Percentiles rank a stretch among this genome's conserved stretches.
Evolutionary conservation across 2,113 vertebrate species (phyloP).

Genomic region (Theristicus caerulescens): DNA sequence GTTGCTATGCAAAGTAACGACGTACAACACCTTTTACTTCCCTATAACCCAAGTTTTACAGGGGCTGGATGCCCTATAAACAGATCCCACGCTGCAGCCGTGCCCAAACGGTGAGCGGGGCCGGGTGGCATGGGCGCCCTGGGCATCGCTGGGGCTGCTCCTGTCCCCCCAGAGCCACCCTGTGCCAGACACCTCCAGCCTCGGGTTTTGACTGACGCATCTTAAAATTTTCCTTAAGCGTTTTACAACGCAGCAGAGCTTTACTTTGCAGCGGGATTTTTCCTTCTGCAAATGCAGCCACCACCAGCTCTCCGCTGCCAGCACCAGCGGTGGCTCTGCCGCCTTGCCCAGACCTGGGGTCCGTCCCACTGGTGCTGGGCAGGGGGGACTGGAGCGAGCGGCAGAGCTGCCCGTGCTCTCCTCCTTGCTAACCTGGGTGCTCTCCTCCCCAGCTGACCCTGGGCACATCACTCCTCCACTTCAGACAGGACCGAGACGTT

Average conservation of each 20-base stretch:
- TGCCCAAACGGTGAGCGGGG: background rate
- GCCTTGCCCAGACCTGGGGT: background rate
- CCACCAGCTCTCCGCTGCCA: background rate
- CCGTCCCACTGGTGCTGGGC: background rate
- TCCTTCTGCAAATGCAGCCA: background rate
- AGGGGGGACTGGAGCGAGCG: fast-evolving
- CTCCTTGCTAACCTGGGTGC: background rate
- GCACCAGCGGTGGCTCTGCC: background rate
- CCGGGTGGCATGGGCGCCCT: fast-evolving
- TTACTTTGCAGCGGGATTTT: background rate
- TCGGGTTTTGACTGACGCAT: fast-evolving
- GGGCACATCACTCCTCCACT: background rate
- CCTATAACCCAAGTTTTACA: conserved; percentile 53
- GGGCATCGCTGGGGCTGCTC: background rate
- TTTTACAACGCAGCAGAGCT: background rate
- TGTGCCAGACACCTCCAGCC: fast-evolving
- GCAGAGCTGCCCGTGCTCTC: background rate
- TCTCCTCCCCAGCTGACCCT: background rate
- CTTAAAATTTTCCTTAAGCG: background rate
- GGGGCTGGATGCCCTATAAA: conserved; percentile 17
- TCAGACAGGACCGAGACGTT: background rate
- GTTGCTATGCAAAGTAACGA: conserved; percentile 21
- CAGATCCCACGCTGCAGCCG: background rate
- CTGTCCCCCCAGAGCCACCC: background rate
- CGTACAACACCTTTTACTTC: conserved; percentile 30